Base-by-base conservation (phyloP, 2,888 invertebrate species). In the Caenorhabditis drosophilae region DNA sequence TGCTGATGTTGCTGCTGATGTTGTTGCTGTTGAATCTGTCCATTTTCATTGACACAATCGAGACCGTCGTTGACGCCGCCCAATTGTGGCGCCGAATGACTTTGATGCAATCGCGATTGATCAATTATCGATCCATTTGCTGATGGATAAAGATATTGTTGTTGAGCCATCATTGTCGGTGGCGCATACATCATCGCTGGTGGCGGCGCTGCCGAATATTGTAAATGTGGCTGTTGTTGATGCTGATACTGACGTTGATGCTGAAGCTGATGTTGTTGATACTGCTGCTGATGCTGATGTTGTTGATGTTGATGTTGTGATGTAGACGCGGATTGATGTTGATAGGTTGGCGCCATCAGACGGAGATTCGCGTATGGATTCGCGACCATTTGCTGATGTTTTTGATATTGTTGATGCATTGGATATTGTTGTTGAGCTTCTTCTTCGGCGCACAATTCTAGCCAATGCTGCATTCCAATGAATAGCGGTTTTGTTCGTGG, bases 11-110 rank as follows among this genome's bases (percentile, higher is more conserved):
- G n/a, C n/a, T n/a, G n/a, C n/a, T n/a, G n/a, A n/a, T n/a, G n/a
- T n/a, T n/a, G n/a, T n/a, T n/a, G n/a, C n/a, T n/a, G n/a, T n/a
- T n/a, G n/a, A n/a, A n/a, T n/a, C n/a, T n/a, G n/a, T n/a, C n/a
- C n/a, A n/a, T n/a, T n/a, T n/a, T 42, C 42, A 12, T 9, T n/a
- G 22, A 3, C 12, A n/a, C n/a, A n/a, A n/a, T n/a, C 2, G 23
- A 23, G 42, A 22, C 25, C 25, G 23, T 11, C 25, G 22, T 9
- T 22, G 22, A 18, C 52, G 4, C 48, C 54, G 0, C 55, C 55
- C 25, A 78, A 63, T 36, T 75, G 75, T 11, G 79, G 79, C 15
- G 79, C 79, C 16, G 79, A 79, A 25, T 76, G 79, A 45, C 77
- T 79, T 36, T 70, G 69, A 34, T 79, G 78, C 4, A 78, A 55